A percentile compares a stretch with the other conserved stretches of the same genome.
phyloP scores from a whole-genome alignment of 2,888 invertebrate genomes.

The Apamea epomidion region DNA sequence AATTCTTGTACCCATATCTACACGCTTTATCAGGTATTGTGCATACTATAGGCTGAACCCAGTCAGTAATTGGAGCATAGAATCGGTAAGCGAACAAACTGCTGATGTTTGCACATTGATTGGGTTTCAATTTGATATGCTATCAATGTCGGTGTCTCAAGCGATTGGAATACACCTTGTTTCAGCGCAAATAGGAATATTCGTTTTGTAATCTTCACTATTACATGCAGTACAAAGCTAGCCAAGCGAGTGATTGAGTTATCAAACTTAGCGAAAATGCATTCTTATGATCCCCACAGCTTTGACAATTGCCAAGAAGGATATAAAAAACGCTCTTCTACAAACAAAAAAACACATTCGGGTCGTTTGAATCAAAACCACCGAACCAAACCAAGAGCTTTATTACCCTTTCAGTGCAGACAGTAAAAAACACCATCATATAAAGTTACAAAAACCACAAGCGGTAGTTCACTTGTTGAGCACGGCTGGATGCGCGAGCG shows the following conservation, averaged over 20 bases:
- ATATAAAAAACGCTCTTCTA: not conserved
- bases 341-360: not conserved
- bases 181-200: conserved; percentile 11
- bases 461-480: conserved; percentile 49
- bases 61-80: conserved; percentile 46
- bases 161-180: conserved; percentile 2
- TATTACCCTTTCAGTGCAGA: conserved; percentile 28
- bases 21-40: conserved; percentile 41
- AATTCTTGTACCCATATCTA: conserved; percentile 5
- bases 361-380: not conserved
- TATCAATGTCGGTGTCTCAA: conserved; percentile 19
- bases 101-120: conserved; percentile 53
- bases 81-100: conserved; percentile 9
- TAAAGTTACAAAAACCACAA: conserved; percentile 54
- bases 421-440: conserved; percentile 27
- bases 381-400: not conserved
- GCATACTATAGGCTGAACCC: conserved; percentile 19
- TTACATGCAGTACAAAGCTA: not conserved
- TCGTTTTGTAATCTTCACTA: not conserved
- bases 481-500: conserved; percentile 62
- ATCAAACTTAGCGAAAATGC: not conserved
- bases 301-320: not conserved
- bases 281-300: not conserved
- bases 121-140: conserved; percentile 39
- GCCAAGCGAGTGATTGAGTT: not conserved